Percentiles rank a stretch among this genome's conserved stretches.
phyloP scores from a whole-genome alignment of 2,888 invertebrate species.

The Drosophila lutescens region DNA sequence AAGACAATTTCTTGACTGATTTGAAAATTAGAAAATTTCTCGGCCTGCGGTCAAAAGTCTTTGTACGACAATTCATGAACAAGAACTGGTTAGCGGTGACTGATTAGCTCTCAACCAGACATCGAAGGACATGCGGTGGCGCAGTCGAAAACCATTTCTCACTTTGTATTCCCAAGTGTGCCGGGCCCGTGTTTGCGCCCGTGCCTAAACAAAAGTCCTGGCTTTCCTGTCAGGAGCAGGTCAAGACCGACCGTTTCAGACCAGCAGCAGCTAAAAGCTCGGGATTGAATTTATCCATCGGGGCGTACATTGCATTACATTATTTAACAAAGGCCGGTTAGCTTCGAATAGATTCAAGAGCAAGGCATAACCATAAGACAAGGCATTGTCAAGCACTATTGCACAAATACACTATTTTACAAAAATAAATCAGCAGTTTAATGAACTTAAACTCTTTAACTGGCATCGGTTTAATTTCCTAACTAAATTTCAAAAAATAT shows the following conservation, averaged over 20 bases:
- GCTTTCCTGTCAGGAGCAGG: conserved; percentile 28
- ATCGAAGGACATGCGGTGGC: background rate
- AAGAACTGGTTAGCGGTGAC: background rate
- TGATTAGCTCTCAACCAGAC: background rate
- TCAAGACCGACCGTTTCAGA: conserved; percentile 17
- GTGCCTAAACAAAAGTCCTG: conserved; percentile 55
- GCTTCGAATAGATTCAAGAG: conserved; percentile 57
- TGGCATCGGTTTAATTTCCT: no score
- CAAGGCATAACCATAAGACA: conserved; percentile 59
- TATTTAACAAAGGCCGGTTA: conserved; percentile 44
- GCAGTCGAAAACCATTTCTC: background rate
- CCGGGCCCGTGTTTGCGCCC: conserved; percentile 2
- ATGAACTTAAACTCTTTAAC: no score
- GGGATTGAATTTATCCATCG: conserved; percentile 57
- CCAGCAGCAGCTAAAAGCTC: conserved; percentile 59
- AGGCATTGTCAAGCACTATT: conserved; percentile 38
- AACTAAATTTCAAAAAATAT: no score
- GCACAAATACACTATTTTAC: conserved; percentile 17
- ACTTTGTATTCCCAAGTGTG: background rate
- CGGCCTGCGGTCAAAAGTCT: background rate
- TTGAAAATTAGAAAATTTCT: background rate
- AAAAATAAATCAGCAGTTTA: no score
- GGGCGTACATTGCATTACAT: conserved; percentile 64
- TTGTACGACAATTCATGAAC: background rate
- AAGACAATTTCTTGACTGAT: no score